These are phyloP conservation scores for Orchesellides sinensis DNA, from an alignment of 2,888 invertebrate genomes.

Conservation along the genomic window DNA sequence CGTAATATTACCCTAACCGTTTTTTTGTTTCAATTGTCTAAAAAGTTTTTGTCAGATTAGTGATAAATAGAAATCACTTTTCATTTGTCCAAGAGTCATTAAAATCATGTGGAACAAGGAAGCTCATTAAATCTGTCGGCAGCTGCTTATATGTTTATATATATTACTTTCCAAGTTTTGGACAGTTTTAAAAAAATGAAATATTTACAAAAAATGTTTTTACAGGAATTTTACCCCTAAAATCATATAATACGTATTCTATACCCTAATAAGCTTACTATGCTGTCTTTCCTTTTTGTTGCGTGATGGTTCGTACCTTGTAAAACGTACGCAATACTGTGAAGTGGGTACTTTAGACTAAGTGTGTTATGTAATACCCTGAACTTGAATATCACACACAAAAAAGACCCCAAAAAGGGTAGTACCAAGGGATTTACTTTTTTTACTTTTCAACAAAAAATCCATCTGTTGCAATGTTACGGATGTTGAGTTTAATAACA, in stretches of 20 bases:
- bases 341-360: background rate
- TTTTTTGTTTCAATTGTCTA: background rate
- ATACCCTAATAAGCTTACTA: background rate
- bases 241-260: background rate
- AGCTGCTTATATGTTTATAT: conserved; percentile 8
- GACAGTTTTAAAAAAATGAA: background rate
- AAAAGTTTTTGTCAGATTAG: conserved; percentile 16
- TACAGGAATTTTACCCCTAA: background rate
- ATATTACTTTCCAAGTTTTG: background rate
- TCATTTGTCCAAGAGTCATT: conserved; percentile 70
- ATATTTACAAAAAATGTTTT: conserved; percentile 11
- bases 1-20: background rate
- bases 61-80: conserved; percentile 73
- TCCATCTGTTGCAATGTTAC: conserved; percentile 10
- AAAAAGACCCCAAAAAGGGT: background rate
- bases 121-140: conserved; percentile 54
- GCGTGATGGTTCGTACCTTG: background rate
- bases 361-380: background rate
- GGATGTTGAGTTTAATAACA: background rate
- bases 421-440: conserved; percentile 19
- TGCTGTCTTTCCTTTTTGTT: background rate
- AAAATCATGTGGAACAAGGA: conserved; percentile 28
- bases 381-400: background rate
- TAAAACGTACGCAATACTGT: background rate
- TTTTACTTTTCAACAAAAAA: background rate